Evolutionary conservation across 2,797 vertebrate species (phyloP), one percentile per base, ranked within the genome.

Genomic region (Stomatorhinus walkeri): DNA sequence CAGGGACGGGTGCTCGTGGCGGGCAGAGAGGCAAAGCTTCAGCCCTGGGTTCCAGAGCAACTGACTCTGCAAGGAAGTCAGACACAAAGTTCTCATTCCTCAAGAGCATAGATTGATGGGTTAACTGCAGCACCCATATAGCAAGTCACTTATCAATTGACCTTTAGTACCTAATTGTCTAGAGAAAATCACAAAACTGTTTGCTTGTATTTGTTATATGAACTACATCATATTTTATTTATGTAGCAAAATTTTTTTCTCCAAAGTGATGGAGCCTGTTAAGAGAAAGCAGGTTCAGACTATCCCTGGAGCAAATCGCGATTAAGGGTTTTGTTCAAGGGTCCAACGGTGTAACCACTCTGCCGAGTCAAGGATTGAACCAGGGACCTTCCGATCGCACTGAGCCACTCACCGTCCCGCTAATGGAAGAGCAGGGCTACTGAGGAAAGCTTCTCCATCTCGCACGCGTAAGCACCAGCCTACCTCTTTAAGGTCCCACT

Each of bases 401-500:
- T 68, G 10, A 36, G 12, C 64, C 64, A 72, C 12, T 36, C 64
- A 6, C 32, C 28, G 5, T 0, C 32, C 28, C 14, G 14, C 12
- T 36, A 54, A 48, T 5, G 8, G 46, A 22, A 9, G 43, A 22
- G n/a, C 40, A 43, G 9, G 28, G 40, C 16, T 43, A 3, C 43
- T 19, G 9, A 16, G n/a, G 40, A 48, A n/a, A 83, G 40, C 22
- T 12, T 22, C 79, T 83, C 40, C 48, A 51, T 24, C 14, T 36
- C 5, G 9, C 76, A 81, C 7, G 16, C 16, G 4, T 6, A 3
- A 46, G 40, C 43, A 9, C n/a, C 49, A 85, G 22, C 83, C 92
- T 95, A 99, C 98, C 96, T 98, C 96, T 89, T 92, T 96, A 84
- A 98, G 93, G 90, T 97, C 95, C 98, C 98, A 99, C 90, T 96